Evolutionary conservation across 2,113 vertebrate species (phyloP), one percentile per base, ranked within the genome.

Genomic region (Nestor notabilis): DNA sequence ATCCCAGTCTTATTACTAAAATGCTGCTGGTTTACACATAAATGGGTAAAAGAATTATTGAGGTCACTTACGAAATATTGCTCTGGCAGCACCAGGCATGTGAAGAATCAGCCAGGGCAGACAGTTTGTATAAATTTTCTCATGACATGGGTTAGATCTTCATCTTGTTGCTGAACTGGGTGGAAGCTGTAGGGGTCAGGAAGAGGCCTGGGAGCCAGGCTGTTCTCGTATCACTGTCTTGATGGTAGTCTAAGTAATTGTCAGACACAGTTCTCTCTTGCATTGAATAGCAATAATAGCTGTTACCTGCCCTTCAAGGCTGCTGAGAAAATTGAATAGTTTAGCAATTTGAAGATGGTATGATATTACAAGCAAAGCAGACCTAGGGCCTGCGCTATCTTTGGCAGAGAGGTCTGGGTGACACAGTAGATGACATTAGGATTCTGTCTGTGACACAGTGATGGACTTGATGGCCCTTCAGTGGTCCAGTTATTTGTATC

Each of bases 251-350:
- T 63, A 52, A 65, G 44, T 60, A 44, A 77, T 66, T 53, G 41
- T 78, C 50, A 90, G 39, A 5, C 77, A 56, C 55, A 79, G 33
- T 80, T 87, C 44, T 33, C 43, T 84, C 84, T 55, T 94, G 64
- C 74, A 78, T 27, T 65, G 80, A 96, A 87, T 21, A 89, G 49
- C 39, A 79, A 68, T 79, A 92, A 92, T 37, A 72, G 43, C 65
- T 2, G 4, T 89, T 95, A 89, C 65, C 29, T 93, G 71, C 58
- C n/a, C 47, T 94, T 81, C 76, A 56, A 43, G 71, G 52, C 60
- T 92, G 85, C 79, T 90, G 80, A 92, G 90, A 96, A 93, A 78
- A 87, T 69, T 14, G 55, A 93, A 72, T n/a, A 76, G 80, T 64
- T 96, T 92, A 84, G 83, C 86, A 90, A 64, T 79, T 61, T 89